Evolutionary conservation across 2,888 invertebrate species (phyloP).

Genomic region (Nowickia ferox): DNA sequence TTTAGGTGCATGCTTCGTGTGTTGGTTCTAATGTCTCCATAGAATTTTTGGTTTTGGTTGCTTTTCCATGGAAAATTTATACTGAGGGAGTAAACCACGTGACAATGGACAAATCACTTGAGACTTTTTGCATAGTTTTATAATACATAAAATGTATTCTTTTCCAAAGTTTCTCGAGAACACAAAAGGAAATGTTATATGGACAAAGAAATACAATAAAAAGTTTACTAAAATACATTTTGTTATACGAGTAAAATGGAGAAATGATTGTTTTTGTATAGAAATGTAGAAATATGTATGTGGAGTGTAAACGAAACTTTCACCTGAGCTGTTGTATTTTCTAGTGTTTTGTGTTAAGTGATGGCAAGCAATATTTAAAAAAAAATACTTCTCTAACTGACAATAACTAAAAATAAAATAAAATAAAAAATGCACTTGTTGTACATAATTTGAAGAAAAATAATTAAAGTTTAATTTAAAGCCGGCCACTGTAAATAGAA

Average conservation of each 20-base stretch:
- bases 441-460: no score
- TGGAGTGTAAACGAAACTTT: no score
- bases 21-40: slow-evolving; percentile 12
- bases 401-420: no score
- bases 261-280: background rate
- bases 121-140: slow-evolving; percentile 54
- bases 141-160: slow-evolving; percentile 1
- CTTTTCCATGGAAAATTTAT: slow-evolving; percentile 38
- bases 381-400: no score
- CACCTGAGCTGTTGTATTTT: no score
- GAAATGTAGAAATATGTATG: background rate
- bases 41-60: slow-evolving; percentile 27
- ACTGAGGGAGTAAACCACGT: slow-evolving; percentile 64
- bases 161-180: background rate
- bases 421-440: no score
- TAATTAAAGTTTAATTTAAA: no score
- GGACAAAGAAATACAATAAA: background rate
- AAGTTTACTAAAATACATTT: slow-evolving; percentile 4
- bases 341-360: no score
- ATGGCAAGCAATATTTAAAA: no score
- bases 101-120: slow-evolving; percentile 70
- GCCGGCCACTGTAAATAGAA: no score
- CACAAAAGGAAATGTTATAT: background rate
- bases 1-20: background rate
- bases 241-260: background rate